phyloP scores from a whole-genome alignment of 2,888 invertebrate genomes.

The Miltochrista miniata region DNA sequence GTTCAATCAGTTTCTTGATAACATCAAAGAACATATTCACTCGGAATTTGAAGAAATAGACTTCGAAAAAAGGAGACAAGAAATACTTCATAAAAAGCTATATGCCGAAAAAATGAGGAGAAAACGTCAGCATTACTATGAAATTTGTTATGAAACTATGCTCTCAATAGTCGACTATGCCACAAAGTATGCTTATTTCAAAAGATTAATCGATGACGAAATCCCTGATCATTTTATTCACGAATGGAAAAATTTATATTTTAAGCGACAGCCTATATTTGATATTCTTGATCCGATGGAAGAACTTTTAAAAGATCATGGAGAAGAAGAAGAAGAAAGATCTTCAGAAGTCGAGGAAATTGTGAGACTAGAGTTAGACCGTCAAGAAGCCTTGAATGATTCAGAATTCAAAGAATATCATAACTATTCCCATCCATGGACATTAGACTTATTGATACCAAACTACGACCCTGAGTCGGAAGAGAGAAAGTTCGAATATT shows the following conservation, averaged over 20 bases:
- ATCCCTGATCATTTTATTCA: constrained; percentile 76
- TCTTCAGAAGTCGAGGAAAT: constrained; percentile 67
- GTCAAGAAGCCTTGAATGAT: constrained; percentile 81
- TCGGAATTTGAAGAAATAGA: constrained; percentile 76
- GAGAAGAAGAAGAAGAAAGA: constrained; percentile 58
- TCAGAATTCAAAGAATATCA: constrained; percentile 83
- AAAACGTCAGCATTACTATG: constrained; percentile 72
- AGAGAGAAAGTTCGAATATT: constrained; percentile 69
- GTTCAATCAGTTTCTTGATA: constrained; percentile 71
- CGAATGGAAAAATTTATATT: constrained; percentile 83
- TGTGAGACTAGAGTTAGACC: constrained; percentile 71
- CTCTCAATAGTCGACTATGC: constrained; percentile 83
- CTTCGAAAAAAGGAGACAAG: constrained; percentile 77
- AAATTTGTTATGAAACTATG: constrained; percentile 79
- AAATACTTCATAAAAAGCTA: constrained; percentile 80
- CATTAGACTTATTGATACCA: constrained; percentile 67
- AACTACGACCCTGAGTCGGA: constrained; percentile 69
- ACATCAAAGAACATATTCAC: constrained; percentile 70
- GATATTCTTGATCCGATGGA: constrained; percentile 72
- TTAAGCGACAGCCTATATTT: constrained; percentile 81
- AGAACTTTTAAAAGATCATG: constrained; percentile 56
- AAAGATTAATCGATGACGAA: constrained; percentile 60
- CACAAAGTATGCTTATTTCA: constrained; percentile 77
- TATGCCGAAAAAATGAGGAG: constrained; percentile 79
- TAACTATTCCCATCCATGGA: constrained; percentile 80